Conservation (phyloP, 2,797 vertebrate genomes). For the Scomberomorus guttatus region DNA sequence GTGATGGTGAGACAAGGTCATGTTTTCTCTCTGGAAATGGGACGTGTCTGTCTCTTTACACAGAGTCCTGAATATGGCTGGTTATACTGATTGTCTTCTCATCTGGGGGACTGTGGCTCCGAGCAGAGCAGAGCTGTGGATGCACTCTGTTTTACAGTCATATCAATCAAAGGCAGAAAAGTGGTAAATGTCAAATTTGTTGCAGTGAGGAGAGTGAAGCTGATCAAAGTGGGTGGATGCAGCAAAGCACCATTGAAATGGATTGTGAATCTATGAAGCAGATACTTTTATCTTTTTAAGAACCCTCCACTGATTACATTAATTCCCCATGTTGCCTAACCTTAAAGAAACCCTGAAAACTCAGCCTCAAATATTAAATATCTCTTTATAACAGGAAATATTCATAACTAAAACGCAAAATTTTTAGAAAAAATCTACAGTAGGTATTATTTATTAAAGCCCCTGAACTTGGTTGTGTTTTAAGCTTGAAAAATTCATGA, state of each 20-base stretch:
- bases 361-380: not conserved
- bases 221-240: constrained; percentile 29
- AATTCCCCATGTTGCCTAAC: not conserved
- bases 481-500: not conserved
- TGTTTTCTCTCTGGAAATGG: constrained; percentile 48
- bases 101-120: constrained; percentile 6
- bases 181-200: constrained; percentile 40
- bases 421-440: not conserved
- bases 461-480: not conserved
- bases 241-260: not conserved
- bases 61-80: constrained; percentile 14
- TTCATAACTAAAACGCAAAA: not conserved
- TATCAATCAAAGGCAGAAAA: constrained; percentile 38
- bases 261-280: constrained; percentile 5
- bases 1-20: constrained; percentile 65
- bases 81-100: constrained; percentile 41
- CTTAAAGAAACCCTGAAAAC: not conserved
- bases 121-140: not conserved
- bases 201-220: constrained; percentile 2
- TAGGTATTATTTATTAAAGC: not conserved
- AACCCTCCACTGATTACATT: not conserved
- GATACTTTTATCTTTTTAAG: not conserved
- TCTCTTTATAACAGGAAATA: not conserved
- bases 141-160: constrained; percentile 37
- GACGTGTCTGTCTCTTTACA: constrained; percentile 43